These are phyloP conservation scores for Morinoia aosen DNA, from an alignment of 2,888 invertebrate genomes.

Conservation along the genomic window DNA sequence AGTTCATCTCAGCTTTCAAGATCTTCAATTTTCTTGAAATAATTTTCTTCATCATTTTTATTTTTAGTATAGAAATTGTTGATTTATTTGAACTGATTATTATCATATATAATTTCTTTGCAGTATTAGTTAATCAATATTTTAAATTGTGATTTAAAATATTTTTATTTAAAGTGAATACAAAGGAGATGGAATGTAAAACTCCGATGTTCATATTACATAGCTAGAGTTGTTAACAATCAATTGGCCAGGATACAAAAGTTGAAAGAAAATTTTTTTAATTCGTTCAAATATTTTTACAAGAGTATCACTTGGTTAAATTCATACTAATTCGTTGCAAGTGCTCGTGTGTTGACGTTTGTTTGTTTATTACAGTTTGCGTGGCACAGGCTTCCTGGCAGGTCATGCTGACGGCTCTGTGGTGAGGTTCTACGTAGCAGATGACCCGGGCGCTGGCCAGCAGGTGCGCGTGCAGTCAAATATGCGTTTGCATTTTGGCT, in stretches of 20 bases:
- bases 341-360: not conserved
- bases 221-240: too few species aligned
- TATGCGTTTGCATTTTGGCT: too few species aligned
- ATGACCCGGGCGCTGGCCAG: conserved; percentile 75
- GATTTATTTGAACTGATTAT: too few species aligned
- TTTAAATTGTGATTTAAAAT: too few species aligned
- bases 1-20: not conserved
- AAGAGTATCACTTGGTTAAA: not conserved
- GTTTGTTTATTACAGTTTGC: conserved; percentile 74
- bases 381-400: conserved; percentile 87
- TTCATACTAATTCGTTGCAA: not conserved
- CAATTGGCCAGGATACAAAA: too few species aligned
- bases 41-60: not conserved
- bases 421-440: conserved; percentile 80
- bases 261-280: not conserved
- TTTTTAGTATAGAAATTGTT: not conserved
- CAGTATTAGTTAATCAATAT: too few species aligned
- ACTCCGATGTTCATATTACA: too few species aligned
- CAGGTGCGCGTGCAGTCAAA: conserved; percentile 71
- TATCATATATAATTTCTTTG: too few species aligned
- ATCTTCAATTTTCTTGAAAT: not conserved
- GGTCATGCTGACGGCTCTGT: conserved; percentile 94
- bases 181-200: too few species aligned
- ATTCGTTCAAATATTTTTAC: not conserved
- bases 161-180: too few species aligned